Evolutionary conservation across 2,888 invertebrate species (phyloP).

Genomic region (Eumacrocentrus americanus): DNA sequence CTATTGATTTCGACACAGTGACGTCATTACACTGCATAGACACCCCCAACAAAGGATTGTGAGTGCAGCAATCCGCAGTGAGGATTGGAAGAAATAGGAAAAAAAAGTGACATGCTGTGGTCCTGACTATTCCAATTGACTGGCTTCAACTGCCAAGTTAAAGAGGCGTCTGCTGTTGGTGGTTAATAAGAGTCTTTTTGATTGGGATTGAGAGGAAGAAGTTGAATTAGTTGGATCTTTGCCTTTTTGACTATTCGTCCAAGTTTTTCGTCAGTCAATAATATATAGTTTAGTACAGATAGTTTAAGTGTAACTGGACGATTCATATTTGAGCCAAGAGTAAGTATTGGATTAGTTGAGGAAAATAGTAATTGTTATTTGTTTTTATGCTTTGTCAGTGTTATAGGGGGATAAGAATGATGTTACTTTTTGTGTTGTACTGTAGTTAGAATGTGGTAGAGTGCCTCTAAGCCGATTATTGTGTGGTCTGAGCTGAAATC

Average conservation of each 20-base stretch:
- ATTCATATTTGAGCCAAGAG: neutral
- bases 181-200: too few species aligned
- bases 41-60: conserved; percentile 1
- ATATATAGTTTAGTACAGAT: too few species aligned
- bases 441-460: too few species aligned
- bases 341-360: too few species aligned
- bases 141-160: neutral
- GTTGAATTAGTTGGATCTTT: neutral
- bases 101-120: conserved; percentile 22
- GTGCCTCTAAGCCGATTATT: too few species aligned
- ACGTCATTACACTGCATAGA: neutral
- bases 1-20: too few species aligned
- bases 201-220: too few species aligned
- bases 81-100: conserved; percentile 30
- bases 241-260: neutral
- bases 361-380: too few species aligned
- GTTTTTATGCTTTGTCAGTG: too few species aligned
- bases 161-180: neutral
- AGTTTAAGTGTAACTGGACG: neutral
- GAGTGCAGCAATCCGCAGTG: neutral
- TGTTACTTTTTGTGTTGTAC: too few species aligned
- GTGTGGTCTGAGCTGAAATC: too few species aligned
- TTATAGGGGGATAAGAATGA: too few species aligned
- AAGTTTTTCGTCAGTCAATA: neutral
- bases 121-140: neutral